Evolutionary conservation across 2,797 vertebrate genomes (phyloP).

Genomic region (Apogon talboti): DNA sequence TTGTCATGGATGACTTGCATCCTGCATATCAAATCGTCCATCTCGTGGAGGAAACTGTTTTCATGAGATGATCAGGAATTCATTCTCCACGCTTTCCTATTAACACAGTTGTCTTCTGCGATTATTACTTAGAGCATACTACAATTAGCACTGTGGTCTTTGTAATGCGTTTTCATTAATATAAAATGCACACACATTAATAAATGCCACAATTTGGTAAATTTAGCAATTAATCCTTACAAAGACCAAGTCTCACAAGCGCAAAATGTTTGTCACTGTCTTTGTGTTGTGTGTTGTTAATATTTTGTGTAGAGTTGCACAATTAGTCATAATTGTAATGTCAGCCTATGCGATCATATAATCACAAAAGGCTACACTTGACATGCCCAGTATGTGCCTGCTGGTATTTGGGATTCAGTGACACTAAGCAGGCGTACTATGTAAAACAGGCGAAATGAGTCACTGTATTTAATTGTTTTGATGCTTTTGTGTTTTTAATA

Average conservation of each 20-base stretch:
- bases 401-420: too few species aligned
- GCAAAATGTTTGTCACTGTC: constrained; percentile 32
- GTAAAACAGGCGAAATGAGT: too few species aligned
- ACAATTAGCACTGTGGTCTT: constrained; percentile 48
- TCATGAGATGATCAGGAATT: constrained; percentile 38
- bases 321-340: too few species aligned
- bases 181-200: constrained; percentile 36
- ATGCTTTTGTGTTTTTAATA: too few species aligned
- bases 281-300: not conserved
- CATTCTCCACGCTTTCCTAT: constrained; percentile 53
- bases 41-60: constrained; percentile 50
- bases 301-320: not conserved
- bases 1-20: constrained; percentile 65
- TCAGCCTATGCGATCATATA: too few species aligned
- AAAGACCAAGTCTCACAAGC: constrained; percentile 29
- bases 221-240: constrained; percentile 48
- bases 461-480: too few species aligned
- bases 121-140: constrained; percentile 52
- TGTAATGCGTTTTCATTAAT: constrained; percentile 42
- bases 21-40: constrained; percentile 54
- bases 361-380: too few species aligned
- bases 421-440: too few species aligned
- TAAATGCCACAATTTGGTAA: constrained; percentile 31
- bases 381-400: too few species aligned
- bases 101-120: constrained; percentile 54